Percentiles rank a stretch among this genome's conserved stretches.
These are phyloP conservation scores for Argentina silus DNA, from an alignment of 2,797 vertebrate genomes.

Conservation along the genomic window DNA sequence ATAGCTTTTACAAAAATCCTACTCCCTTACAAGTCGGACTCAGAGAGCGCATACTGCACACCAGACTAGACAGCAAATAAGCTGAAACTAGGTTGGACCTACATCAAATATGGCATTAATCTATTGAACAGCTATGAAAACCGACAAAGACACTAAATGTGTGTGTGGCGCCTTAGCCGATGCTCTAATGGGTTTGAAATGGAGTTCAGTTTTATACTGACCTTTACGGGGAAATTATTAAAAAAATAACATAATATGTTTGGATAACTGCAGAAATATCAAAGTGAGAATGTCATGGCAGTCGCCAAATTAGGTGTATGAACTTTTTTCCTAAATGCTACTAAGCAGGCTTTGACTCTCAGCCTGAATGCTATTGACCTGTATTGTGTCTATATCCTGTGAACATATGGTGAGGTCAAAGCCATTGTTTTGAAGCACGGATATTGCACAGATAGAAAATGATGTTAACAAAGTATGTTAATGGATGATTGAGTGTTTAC, in stretches of 20 bases:
- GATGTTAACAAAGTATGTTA: slow-evolving; percentile 18
- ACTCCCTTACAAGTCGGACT: slow-evolving; percentile 51
- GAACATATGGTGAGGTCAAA: slow-evolving; percentile 45
- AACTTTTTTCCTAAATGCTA: no score
- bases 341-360: slow-evolving; percentile 9
- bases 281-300: no score
- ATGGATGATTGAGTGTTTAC: slow-evolving; percentile 9
- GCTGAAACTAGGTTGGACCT: background rate
- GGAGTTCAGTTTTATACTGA: background rate
- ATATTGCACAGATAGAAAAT: slow-evolving; percentile 11
- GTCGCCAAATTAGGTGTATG: no score
- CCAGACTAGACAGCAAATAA: background rate
- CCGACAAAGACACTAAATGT: background rate
- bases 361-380: slow-evolving; percentile 72
- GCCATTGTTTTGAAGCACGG: slow-evolving; percentile 27
- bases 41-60: slow-evolving; percentile 32
- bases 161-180: slow-evolving; percentile 17
- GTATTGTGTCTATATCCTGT: slow-evolving; percentile 58
- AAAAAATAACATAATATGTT: no score
- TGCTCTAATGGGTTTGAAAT: slow-evolving; percentile 17
- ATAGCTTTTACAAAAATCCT: slow-evolving; percentile 68
- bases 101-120: background rate
- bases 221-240: background rate
- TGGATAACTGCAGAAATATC: no score
- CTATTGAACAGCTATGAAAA: no score